Evolutionary conservation across 2,888 invertebrate species (phyloP).

Genomic region (Drosophila diplacantha): DNA sequence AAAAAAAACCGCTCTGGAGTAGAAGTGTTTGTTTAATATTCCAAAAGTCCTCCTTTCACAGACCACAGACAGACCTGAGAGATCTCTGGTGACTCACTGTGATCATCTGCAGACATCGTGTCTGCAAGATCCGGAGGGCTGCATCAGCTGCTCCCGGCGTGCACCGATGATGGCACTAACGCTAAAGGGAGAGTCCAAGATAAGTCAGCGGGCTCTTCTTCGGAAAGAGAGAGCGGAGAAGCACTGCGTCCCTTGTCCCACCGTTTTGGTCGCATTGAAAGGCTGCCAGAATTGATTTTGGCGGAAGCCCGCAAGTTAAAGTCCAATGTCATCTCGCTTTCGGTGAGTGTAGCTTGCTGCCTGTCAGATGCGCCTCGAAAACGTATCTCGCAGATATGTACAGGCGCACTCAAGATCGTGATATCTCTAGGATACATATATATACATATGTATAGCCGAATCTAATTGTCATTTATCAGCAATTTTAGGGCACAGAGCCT

Average conservation of each 20-base stretch:
- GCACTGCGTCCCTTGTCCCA: constrained; percentile 35
- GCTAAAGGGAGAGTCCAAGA: background rate
- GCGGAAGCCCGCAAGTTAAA: constrained; percentile 42
- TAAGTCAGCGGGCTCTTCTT: background rate
- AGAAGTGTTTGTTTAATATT: too few species aligned
- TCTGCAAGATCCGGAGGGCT: constrained; percentile 42
- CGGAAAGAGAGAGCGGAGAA: constrained; percentile 6
- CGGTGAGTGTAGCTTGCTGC: constrained; percentile 37
- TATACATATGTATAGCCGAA: constrained; percentile 15
- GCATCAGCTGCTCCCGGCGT: constrained; percentile 50
- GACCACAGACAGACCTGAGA: constrained; percentile 2
- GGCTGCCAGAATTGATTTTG: constrained; percentile 52
- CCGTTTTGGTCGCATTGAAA: constrained; percentile 55
- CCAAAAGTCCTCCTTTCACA: background rate
- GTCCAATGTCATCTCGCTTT: constrained; percentile 59
- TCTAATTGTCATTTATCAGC: constrained; percentile 65
- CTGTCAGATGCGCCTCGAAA: constrained; percentile 33
- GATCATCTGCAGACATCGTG: constrained; percentile 54
- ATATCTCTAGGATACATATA: background rate
- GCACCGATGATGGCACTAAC: constrained; percentile 21
- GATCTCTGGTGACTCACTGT: constrained; percentile 20
- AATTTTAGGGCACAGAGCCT: constrained; percentile 44
- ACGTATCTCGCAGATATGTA: constrained; percentile 30
- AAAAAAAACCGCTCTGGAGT: too few species aligned
- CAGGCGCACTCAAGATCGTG: constrained; percentile 2